Percentiles rank a stretch among this genome's conserved stretches.
Evolutionary conservation across 2,888 invertebrate species (phyloP).

Genomic region (Nomada ruficornis): DNA sequence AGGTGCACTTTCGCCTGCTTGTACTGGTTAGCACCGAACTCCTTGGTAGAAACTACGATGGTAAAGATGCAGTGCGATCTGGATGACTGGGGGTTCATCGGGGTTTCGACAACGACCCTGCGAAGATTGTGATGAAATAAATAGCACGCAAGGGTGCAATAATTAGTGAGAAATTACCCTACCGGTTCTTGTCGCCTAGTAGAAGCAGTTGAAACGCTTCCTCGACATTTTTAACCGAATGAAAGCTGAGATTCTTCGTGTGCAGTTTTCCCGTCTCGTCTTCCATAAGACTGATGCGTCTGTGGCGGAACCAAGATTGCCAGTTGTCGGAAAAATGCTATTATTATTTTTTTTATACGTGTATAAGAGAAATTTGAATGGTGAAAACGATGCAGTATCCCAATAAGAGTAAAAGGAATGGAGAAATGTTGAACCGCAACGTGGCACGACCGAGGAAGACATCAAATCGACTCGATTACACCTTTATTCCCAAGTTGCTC

Average conservation of each 20-base stretch:
- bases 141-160: no score
- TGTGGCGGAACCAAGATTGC: constrained; percentile 65
- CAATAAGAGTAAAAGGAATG: neutral
- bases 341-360: neutral
- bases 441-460: constrained; percentile 15
- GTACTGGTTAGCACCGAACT: constrained; percentile 78
- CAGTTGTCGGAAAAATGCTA: neutral
- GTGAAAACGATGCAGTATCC: neutral
- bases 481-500: constrained; percentile 34
- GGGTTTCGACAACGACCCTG: constrained; percentile 85
- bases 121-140: neutral
- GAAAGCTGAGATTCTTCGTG: constrained; percentile 84
- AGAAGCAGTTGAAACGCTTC: constrained; percentile 85
- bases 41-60: constrained; percentile 83
- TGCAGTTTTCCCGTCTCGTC: constrained; percentile 84
- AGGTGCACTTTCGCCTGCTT: constrained; percentile 85
- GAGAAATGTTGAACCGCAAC: neutral
- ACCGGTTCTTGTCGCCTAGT: constrained; percentile 85
- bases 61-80: constrained; percentile 86
- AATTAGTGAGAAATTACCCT: constrained; percentile 25
- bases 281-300: constrained; percentile 85
- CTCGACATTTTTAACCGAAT: constrained; percentile 84
- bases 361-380: neutral
- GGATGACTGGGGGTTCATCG: constrained; percentile 86
- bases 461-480: constrained; percentile 18